Conservation (phyloP, 2,888 invertebrate genomes). For the Rhorus exstirpatorius region DNA sequence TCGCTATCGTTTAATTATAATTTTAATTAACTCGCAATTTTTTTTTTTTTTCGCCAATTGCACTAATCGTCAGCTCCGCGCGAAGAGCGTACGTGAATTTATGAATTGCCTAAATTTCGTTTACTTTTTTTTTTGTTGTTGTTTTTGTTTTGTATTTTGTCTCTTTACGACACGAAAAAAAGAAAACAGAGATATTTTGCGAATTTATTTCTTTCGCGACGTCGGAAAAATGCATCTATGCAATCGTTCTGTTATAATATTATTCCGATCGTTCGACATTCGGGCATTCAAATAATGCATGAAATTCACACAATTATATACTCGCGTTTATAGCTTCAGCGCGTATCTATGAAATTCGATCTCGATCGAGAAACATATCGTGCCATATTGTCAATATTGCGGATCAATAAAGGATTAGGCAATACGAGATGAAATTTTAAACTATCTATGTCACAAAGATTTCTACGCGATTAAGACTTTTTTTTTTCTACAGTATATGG, state of each 20-base stretch:
- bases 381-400: conserved; percentile 66
- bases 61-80: conserved; percentile 70
- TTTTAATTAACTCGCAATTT: conserved; percentile 62
- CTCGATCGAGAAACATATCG: conserved; percentile 58
- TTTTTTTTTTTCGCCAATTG: conserved; percentile 73
- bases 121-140: conserved; percentile 40
- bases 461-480: conserved; percentile 65
- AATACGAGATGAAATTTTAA: conserved; percentile 69
- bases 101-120: conserved; percentile 66
- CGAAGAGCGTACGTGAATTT: conserved; percentile 56
- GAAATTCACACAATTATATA: conserved; percentile 51
- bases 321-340: conserved; percentile 54
- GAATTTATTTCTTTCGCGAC: conserved; percentile 17
- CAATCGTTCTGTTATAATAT: conserved; percentile 33
- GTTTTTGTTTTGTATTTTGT: conserved; percentile 29
- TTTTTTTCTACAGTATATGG: conserved; percentile 61
- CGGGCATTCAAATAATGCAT: conserved; percentile 52
- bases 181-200: conserved; percentile 56
- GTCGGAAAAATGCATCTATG: conserved; percentile 8
- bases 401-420: conserved; percentile 65
- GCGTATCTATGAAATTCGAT: conserved; percentile 62
- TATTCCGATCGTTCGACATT: conserved; percentile 52
- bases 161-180: conserved; percentile 16
- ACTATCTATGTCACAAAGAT: conserved; percentile 73
- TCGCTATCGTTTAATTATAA: conserved; percentile 68